Evolutionary conservation across 1,140 invertebrate species (phyloP), one percentile per base, ranked within the genome.

Genomic region (Andricus grossulariae): DNA sequence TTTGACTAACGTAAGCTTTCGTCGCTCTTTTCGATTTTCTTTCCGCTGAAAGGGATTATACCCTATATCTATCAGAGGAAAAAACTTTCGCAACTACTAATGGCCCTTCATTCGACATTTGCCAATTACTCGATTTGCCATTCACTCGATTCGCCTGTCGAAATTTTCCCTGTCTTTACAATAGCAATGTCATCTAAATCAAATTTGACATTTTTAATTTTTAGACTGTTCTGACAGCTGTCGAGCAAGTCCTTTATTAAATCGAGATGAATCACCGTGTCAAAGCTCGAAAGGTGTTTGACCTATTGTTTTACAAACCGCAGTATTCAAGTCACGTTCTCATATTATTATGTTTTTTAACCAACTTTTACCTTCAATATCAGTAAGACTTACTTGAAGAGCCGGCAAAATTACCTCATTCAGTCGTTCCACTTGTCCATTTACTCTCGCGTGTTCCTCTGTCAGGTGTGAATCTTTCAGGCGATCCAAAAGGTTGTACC

Each of bases 51-150:
- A 79, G 45, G 10, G 18, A 50, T 19, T 57, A 19, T 3, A 16
- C 16, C 87, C 89, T 88, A 54, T 80, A 76, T 0, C 71, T 76
- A 55, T 76, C 78, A 3, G 52, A 16, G 1, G 54, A 55, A 13
- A 80, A 21, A 50, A 73, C 50, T 49, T 60, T n/a, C 25, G 19
- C 32, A 8, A 80, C 50, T 13, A 73, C 74, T n/a, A 76, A 15
- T 2, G 71, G 78, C 0, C 78, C 78, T 19, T 57, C 18, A 19
- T 76, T 73, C 8, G 54, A 25, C 39, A 18, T 18, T 55, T 76
- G 71, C 13, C 76, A 39, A 2, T 25, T 25, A 25, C 1, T 25
- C 25, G 3, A 80, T 15, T 54, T 54, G 7, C 72, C 78, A n/a
- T 25, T 25, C 3, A 25, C 1, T 25, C 25, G 3, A 80, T 15